These are phyloP conservation scores for Oreochromis niloticus DNA, from an alignment of 2,113 vertebrate genomes.

Conservation along the genomic window DNA sequence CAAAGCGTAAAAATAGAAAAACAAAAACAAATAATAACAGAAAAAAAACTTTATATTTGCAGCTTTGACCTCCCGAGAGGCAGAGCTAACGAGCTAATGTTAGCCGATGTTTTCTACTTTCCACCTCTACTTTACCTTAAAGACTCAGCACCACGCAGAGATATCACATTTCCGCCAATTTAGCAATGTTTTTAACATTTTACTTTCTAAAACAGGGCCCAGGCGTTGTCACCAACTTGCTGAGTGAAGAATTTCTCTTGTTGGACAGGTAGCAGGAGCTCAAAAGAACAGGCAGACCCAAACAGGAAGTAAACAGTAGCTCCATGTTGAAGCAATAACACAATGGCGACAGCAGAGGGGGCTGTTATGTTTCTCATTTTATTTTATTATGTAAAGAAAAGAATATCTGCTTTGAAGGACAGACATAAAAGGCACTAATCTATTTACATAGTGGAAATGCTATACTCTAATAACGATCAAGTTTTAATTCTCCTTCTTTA, in stretches of 20 bases:
- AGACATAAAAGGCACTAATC: not conserved
- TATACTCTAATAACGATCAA: fast-evolving
- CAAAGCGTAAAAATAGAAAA: not conserved
- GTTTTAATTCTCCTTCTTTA: not conserved
- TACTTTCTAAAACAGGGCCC: not conserved
- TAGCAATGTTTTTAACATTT: not conserved
- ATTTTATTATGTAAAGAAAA: not conserved
- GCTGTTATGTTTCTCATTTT: not conserved
- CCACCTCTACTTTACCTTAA: not conserved
- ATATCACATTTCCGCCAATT: too few relatives aligned
- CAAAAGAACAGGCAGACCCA: not conserved
- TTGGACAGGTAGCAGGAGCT: not conserved
- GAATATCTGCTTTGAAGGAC: not conserved
- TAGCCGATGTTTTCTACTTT: not conserved
- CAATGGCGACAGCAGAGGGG: not conserved
- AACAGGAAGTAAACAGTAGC: slow-evolving; percentile 45
- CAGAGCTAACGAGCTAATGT: not conserved
- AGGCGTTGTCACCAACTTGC: not conserved
- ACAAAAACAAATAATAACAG: not conserved
- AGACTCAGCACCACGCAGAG: not conserved
- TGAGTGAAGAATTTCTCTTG: not conserved
- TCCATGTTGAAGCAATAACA: not conserved
- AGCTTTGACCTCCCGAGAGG: not conserved
- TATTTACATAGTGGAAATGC: not conserved
- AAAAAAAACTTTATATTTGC: not conserved